These are phyloP conservation scores for Trissolcus basalis DNA, from an alignment of 1,140 invertebrate genomes.

Conservation along the genomic window DNA sequence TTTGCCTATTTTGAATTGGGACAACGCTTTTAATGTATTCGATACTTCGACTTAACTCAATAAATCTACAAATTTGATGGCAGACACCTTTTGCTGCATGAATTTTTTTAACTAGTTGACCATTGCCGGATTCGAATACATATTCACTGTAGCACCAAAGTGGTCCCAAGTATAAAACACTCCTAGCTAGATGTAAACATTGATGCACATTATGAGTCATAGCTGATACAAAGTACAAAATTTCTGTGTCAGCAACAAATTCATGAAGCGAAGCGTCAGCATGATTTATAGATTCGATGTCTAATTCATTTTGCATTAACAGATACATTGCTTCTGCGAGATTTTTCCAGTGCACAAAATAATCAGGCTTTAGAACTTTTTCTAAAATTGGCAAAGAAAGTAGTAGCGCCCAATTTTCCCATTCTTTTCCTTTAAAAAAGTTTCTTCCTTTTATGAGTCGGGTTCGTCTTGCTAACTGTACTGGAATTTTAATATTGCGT, in stretches of 20 bases:
- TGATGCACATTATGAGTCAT: constrained; percentile 36
- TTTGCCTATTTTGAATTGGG: no score
- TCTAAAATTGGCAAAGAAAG: constrained; percentile 10
- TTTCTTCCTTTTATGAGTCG: background rate
- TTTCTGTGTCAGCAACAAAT: constrained; percentile 12
- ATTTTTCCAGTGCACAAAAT: constrained; percentile 25
- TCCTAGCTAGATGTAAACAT: constrained; percentile 8
- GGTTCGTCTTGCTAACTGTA: background rate
- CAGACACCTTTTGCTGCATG: no score
- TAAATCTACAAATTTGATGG: no score
- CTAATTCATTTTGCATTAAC: no score
- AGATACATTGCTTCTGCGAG: constrained; percentile 29
- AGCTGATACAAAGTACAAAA: constrained; percentile 5
- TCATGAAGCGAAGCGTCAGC: constrained; percentile 12
- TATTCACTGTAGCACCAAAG: constrained; percentile 1
- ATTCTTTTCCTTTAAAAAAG: constrained; percentile 16
- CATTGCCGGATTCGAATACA: constrained; percentile 19
- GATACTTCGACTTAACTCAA: no score
- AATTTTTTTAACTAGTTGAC: no score
- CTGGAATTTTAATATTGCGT: constrained; percentile 5
- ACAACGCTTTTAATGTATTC: no score
- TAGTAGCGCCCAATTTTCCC: constrained; percentile 21
- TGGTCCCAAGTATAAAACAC: constrained; percentile 3
- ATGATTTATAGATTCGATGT: constrained; percentile 4
- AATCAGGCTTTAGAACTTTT: constrained; percentile 4